phyloP scores from a whole-genome alignment of 2,797 vertebrate genomes.

The Euphonia xanthogaster region DNA sequence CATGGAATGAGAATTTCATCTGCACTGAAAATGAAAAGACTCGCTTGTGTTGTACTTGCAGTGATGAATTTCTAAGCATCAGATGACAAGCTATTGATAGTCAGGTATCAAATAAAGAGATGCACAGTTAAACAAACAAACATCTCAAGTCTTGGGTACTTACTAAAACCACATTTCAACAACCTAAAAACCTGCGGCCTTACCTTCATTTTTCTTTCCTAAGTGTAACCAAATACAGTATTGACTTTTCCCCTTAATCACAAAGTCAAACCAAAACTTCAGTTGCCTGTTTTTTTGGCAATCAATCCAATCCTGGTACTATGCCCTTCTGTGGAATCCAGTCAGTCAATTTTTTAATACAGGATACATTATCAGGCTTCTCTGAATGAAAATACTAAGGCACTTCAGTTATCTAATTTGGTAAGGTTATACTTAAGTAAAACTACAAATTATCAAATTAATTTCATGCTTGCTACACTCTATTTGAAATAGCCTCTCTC shows the following conservation, averaged over 20 bases:
- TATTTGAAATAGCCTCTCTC: neutral
- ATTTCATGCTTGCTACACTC: neutral
- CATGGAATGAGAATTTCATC: neutral
- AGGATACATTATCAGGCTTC: neutral
- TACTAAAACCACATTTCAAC: neutral
- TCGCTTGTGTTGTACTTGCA: neutral
- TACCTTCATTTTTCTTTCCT: neutral
- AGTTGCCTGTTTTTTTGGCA: neutral
- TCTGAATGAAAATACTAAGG: neutral
- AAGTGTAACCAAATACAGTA: neutral
- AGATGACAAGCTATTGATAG: neutral
- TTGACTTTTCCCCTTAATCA: neutral
- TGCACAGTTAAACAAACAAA: neutral
- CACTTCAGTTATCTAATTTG: neutral
- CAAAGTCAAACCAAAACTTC: neutral
- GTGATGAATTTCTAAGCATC: neutral
- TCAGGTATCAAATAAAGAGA: neutral
- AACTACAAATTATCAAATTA: neutral
- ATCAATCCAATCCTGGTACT: neutral
- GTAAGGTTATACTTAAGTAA: neutral
- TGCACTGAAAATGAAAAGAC: neutral
- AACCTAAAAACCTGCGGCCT: neutral
- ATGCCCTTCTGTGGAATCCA: neutral
- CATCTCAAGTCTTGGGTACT: neutral
- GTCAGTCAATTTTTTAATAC: neutral